Conservation (phyloP, 2,888 invertebrate genomes). For the Anorthoa munda region DNA sequence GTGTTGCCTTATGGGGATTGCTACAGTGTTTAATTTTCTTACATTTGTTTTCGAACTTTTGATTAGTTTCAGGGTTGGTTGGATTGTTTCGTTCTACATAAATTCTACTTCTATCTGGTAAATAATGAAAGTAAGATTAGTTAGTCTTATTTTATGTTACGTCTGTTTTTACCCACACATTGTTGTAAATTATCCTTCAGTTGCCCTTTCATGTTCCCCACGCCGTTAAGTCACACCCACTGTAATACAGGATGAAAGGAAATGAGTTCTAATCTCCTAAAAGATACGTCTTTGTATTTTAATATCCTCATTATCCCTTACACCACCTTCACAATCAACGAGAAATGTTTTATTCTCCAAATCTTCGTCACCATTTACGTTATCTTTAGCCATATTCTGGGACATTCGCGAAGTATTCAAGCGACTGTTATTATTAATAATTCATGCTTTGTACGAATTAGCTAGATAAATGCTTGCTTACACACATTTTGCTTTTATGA, state of each 20-base stretch:
- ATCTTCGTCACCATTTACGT: conserved; percentile 38
- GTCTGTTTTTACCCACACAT: neutral
- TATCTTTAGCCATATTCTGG: conserved; percentile 46
- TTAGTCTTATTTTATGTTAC: neutral
- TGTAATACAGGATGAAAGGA: neutral
- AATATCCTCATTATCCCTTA: conserved; percentile 18
- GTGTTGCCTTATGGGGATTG: conserved; percentile 28
- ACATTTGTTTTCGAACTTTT: conserved; percentile 14
- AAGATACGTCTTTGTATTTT: conserved; percentile 24
- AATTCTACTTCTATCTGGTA: neutral
- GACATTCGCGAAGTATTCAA: conserved; percentile 45
- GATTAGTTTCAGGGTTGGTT: conserved; percentile 11
- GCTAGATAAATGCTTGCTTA: conserved; percentile 52
- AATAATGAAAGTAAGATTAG: conserved; percentile 10
- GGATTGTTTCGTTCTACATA: neutral
- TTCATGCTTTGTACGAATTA: conserved; percentile 59
- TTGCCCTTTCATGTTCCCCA: conserved; percentile 16
- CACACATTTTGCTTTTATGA: conserved; percentile 49
- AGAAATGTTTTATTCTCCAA: conserved; percentile 30
- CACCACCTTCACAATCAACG: conserved; percentile 12
- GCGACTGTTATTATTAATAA: conserved; percentile 60
- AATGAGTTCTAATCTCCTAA: conserved; percentile 24
- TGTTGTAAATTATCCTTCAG: conserved; percentile 37
- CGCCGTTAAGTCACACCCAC: conserved; percentile 5
- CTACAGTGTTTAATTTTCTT: conserved; percentile 14